Percentiles rank a stretch among this genome's conserved stretches.
phyloP scores from a whole-genome alignment of 2,888 invertebrate species.

The Molorchus minor region DNA sequence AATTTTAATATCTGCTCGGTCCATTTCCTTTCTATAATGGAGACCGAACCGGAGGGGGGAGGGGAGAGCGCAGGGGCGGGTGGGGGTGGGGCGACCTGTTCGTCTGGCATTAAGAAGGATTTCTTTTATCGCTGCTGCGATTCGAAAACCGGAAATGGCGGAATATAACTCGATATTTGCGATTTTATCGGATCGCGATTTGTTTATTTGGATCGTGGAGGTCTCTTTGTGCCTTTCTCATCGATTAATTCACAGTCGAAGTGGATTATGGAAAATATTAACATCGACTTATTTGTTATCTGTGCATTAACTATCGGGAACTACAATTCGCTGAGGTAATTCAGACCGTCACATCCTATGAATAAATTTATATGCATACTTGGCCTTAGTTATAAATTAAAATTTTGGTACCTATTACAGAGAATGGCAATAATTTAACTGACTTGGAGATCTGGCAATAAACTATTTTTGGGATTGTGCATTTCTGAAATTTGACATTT shows the following conservation, averaged over 20 bases:
- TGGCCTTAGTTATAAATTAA: too few species aligned
- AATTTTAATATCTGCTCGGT: slow-evolving; percentile 43
- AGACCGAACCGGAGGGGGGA: slow-evolving; percentile 17
- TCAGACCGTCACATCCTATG: not conserved
- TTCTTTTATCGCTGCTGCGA: slow-evolving; percentile 11
- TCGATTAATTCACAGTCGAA: too few species aligned
- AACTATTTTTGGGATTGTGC: too few species aligned
- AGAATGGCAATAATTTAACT: too few species aligned
- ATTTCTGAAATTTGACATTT: too few species aligned
- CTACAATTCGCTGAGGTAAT: not conserved
- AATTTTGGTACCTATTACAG: too few species aligned
- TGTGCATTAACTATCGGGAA: not conserved
- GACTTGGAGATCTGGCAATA: too few species aligned
- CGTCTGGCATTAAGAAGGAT: slow-evolving; percentile 31
- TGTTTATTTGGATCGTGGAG: slow-evolving; percentile 15
- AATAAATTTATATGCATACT: not conserved
- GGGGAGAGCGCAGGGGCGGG: not conserved
- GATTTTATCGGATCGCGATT: slow-evolving; percentile 15
- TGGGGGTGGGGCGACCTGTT: slow-evolving; percentile 25
- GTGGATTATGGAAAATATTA: too few species aligned
- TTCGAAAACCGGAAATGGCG: slow-evolving; percentile 14
- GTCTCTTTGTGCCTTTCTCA: not conserved
- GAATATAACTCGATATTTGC: slow-evolving; percentile 15
- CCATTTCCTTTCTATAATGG: slow-evolving; percentile 46
- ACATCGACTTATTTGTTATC: not conserved